Evolutionary conservation across 2,797 vertebrate genomes (phyloP).

Genomic region (Pseudochaenichthys georgianus): DNA sequence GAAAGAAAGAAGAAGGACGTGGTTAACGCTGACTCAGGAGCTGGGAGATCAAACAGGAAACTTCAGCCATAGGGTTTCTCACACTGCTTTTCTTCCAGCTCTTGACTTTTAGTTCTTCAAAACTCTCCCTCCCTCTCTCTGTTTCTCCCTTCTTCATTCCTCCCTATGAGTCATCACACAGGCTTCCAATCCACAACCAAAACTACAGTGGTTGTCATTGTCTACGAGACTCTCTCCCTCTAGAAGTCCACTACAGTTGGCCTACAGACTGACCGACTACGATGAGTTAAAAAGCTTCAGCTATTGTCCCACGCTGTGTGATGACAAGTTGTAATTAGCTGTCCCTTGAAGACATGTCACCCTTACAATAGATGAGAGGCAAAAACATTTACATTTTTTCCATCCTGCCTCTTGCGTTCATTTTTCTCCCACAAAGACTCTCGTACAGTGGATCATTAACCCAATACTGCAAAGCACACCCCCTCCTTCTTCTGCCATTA

Average conservation of each 20-base stretch:
- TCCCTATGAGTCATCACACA: conserved; percentile 81
- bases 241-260: conserved; percentile 44
- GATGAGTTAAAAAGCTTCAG: neutral
- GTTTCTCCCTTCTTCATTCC: conserved; percentile 70
- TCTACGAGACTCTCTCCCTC: conserved; percentile 59
- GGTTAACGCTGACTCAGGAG: conserved; percentile 66
- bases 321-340: conserved; percentile 73
- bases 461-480: conserved; percentile 46
- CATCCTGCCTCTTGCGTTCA: conserved; percentile 29
- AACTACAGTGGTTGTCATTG: conserved; percentile 82
- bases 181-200: conserved; percentile 71
- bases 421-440: conserved; percentile 47
- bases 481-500: conserved; percentile 36
- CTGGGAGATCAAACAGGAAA: conserved; percentile 65
- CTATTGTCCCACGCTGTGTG: conserved; percentile 41
- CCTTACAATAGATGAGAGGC: conserved; percentile 53
- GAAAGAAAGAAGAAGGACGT: conserved; percentile 20
- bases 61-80: conserved; percentile 67
- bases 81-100: conserved; percentile 51
- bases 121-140: conserved; percentile 56
- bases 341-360: conserved; percentile 66
- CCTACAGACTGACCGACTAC: conserved; percentile 41
- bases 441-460: conserved; percentile 68
- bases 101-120: conserved; percentile 64
- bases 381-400: conserved; percentile 46